These are phyloP conservation scores for Garra rufa DNA, from an alignment of 2,113 vertebrate genomes.

Conservation along the genomic window DNA sequence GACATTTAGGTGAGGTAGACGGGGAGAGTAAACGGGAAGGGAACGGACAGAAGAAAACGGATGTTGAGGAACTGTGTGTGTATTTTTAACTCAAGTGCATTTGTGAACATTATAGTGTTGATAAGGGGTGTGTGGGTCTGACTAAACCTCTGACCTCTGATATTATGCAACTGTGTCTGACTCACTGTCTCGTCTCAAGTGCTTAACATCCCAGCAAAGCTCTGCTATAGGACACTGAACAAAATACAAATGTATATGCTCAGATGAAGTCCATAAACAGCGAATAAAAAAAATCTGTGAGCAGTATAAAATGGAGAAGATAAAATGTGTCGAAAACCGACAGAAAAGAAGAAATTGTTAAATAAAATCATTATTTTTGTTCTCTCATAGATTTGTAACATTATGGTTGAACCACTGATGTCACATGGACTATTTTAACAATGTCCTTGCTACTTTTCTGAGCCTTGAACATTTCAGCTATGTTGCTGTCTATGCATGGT, in stretches of 20 bases:
- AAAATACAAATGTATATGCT: background rate
- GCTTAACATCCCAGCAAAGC: background rate
- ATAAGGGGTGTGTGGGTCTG: background rate
- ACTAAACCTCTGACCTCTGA: background rate
- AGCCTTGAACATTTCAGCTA: too few relatives aligned
- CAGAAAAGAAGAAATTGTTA: too few relatives aligned
- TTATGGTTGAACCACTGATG: too few relatives aligned
- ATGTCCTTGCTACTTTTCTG: too few relatives aligned
- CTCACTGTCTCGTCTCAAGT: background rate
- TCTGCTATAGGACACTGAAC: background rate
- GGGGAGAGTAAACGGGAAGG: constrained; percentile 18
- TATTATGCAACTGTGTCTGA: constrained; percentile 27
- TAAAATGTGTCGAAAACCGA: background rate
- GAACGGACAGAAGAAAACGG: background rate
- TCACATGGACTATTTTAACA: too few relatives aligned
- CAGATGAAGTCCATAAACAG: background rate
- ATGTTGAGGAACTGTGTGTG: background rate
- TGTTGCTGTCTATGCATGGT: too few relatives aligned
- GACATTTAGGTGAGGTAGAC: constrained; percentile 8
- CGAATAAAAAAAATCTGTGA: background rate
- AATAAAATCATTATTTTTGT: too few relatives aligned
- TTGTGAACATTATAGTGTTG: background rate
- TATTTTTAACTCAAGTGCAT: background rate
- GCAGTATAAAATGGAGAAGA: background rate
- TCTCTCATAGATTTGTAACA: too few relatives aligned